Percentiles rank a stretch among this genome's conserved stretches.
These are phyloP conservation scores for Adelognathus sp. DNA, from an alignment of 2,888 invertebrate genomes.

Conservation along the genomic window DNA sequence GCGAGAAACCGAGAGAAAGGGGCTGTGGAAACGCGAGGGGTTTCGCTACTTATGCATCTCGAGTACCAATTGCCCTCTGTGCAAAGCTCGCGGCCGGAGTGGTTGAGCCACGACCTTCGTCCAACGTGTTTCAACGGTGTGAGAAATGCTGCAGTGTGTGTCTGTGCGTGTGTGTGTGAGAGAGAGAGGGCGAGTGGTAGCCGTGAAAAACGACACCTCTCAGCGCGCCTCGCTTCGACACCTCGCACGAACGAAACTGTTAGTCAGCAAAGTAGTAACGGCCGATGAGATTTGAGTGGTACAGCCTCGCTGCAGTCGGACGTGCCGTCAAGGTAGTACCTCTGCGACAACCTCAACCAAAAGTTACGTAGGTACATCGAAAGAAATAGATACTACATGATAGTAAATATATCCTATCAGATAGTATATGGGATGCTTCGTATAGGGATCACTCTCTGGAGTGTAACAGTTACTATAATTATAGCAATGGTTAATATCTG, in stretches of 20 bases:
- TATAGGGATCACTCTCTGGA: too few species aligned
- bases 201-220: constrained; percentile 28
- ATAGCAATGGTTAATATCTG: too few species aligned
- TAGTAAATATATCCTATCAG: too few species aligned
- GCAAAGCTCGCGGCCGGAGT: constrained; percentile 40
- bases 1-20: constrained; percentile 20
- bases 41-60: constrained; percentile 49
- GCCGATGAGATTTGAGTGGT: constrained; percentile 25
- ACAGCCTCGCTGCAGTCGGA: constrained; percentile 13
- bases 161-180: too few species aligned
- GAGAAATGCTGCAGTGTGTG: too few species aligned
- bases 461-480: too few species aligned
- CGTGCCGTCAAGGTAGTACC: too few species aligned
- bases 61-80: constrained; percentile 54
- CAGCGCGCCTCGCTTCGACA: not conserved
- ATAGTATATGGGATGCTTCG: too few species aligned
- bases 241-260: constrained; percentile 5
- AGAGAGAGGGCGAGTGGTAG: not conserved
- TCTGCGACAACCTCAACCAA: too few species aligned
- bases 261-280: constrained; percentile 23
- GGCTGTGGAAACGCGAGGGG: constrained; percentile 25
- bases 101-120: constrained; percentile 51
- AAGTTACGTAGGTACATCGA: too few species aligned
- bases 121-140: constrained; percentile 20
- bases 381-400: too few species aligned